Percentiles rank a stretch among this genome's conserved stretches.
Evolutionary conservation across 2,113 vertebrate species (phyloP).

Genomic region (Orcinus orca): DNA sequence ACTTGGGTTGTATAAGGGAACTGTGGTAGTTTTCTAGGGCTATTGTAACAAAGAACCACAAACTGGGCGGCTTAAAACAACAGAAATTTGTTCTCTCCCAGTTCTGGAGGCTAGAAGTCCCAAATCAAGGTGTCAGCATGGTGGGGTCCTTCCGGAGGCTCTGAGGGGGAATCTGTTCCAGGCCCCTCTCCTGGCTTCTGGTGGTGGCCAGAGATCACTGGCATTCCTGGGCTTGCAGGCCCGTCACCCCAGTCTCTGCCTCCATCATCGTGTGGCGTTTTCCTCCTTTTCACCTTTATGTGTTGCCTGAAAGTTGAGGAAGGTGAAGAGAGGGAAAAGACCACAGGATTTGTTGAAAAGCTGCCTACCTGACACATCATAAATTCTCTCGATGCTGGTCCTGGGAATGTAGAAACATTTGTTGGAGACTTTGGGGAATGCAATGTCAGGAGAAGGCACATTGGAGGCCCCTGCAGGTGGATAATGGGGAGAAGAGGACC

Average conservation of each 20-base stretch:
- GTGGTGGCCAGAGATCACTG: accelerated
- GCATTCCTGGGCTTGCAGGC: not conserved
- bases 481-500: not conserved
- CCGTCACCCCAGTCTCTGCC: not conserved
- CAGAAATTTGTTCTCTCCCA: not conserved
- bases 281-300: not conserved
- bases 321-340: not conserved
- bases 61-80: not conserved
- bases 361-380: not conserved
- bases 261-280: accelerated
- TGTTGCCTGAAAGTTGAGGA: not conserved
- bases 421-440: not conserved
- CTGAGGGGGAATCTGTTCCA: not conserved
- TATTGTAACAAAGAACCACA: too few relatives aligned
- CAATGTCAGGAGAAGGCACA: not conserved
- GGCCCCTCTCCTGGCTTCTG: not conserved
- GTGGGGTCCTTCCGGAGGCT: not conserved
- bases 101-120: not conserved
- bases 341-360: not conserved
- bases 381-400: not conserved
- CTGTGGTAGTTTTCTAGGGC: not conserved
- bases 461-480: too few relatives aligned
- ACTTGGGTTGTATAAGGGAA: not conserved
- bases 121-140: not conserved
- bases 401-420: not conserved